These are phyloP conservation scores for Chirona hameri DNA, from an alignment of 2,888 invertebrate genomes.

Conservation along the genomic window DNA sequence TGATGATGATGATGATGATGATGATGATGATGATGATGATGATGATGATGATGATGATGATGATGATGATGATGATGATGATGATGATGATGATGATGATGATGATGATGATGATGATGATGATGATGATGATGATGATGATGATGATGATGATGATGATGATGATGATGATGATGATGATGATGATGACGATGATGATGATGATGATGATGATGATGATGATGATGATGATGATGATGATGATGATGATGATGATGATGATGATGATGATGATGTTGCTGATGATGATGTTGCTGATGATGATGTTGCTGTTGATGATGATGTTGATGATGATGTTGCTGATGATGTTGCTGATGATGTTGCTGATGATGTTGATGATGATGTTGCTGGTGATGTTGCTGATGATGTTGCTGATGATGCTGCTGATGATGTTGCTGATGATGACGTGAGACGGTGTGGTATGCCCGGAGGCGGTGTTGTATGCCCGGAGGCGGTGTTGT, in stretches of 20 bases:
- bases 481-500: too few species aligned
- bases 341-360: too few species aligned
- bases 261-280: too few species aligned
- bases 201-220: constrained; percentile 30
- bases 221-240: constrained; percentile 30
- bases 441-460: too few species aligned
- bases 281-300: too few species aligned
- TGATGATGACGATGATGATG: constrained; percentile 29
- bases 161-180: constrained; percentile 30
- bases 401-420: too few species aligned
- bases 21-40: not conserved
- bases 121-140: constrained; percentile 29
- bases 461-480: too few species aligned
- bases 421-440: too few species aligned
- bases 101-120: constrained; percentile 23
- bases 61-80: constrained; percentile 27
- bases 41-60: constrained; percentile 10
- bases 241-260: constrained; percentile 30
- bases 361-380: too few species aligned
- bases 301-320: too few species aligned
- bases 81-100: constrained; percentile 29
- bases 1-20: constrained; percentile 1
- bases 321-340: too few species aligned
- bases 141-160: constrained; percentile 30
- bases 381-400: too few species aligned